Base-by-base conservation (phyloP, 1,140 invertebrate genomes). In the Camponotus floridanus region DNA sequence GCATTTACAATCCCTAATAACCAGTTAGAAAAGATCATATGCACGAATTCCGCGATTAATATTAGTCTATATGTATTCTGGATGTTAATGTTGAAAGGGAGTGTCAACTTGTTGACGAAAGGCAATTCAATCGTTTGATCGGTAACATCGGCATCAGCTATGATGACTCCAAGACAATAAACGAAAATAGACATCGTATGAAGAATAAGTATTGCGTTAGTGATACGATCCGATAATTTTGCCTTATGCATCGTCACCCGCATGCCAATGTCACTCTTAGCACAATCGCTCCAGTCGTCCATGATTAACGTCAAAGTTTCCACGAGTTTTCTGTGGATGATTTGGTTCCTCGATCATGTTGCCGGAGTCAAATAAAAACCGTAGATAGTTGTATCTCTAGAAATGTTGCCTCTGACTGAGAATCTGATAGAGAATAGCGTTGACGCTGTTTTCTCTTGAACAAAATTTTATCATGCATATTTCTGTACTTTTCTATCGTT, bases 271-370 rank as follows among this genome's bases (percentile, higher is more conserved):
- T 71, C 51, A 59, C 39, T 59, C 3, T 81, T 59, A 45, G 51
- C 78, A 6, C 21, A 57, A 71, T 81, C 51, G 18, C 3, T 71
- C 78, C 65, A 81, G 11, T 81, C 65, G 36, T 81, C 39, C 26
- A 51, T 33, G 11, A 81, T 81, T 42, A 81, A 59, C 11, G n/a
- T 18, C 78, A 81, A 33, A n/a, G 15, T 71, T 57, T 81, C 48
- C 48, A 33, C 33, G 9, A 81, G n/a, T 42, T 81, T 81, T 71
- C 78, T 81, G 65, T 71, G 78, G 36, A 68, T n/a, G 65, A 71
- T 71, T 81, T 45, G 15, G 21, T 71, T 81, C 31, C 33, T 59
- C 33, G 48, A 70, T 81, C 65, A 81, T 15, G 48, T 18, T 45
- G 61, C 33, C 18, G 15, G 11, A 57, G 39, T 48, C 11, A 45